These are phyloP conservation scores for Apogon talboti DNA, from an alignment of 2,797 vertebrate genomes.

Conservation along the genomic window DNA sequence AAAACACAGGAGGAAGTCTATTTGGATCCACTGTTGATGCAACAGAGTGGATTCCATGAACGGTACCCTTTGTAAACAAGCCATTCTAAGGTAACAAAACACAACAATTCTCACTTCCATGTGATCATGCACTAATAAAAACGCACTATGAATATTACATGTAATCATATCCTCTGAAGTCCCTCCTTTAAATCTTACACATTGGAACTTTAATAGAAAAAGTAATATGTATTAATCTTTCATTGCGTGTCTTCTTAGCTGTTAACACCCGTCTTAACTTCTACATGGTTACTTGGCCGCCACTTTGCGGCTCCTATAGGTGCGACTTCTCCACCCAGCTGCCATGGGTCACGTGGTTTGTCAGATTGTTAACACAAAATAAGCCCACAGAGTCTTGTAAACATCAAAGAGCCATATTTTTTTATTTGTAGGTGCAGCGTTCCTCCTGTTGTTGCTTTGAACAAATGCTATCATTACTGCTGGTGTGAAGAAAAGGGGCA, in stretches of 20 bases:
- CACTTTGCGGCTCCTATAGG: slow-evolving; percentile 41
- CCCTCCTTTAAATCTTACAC: not conserved
- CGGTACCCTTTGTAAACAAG: too few relatives aligned
- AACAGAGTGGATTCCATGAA: too few relatives aligned
- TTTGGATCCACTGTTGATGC: too few relatives aligned
- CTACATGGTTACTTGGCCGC: slow-evolving; percentile 8
- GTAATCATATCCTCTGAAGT: too few relatives aligned
- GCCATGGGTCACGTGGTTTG: slow-evolving; percentile 60
- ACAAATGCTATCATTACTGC: slow-evolving; percentile 36
- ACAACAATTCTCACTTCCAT: too few relatives aligned
- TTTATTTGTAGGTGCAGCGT: slow-evolving; percentile 11
- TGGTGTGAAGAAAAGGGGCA: slow-evolving; percentile 33
- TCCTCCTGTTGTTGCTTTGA: slow-evolving; percentile 41
- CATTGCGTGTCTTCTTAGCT: slow-evolving; percentile 3
- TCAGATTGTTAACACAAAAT: slow-evolving; percentile 68
- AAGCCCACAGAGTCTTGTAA: slow-evolving; percentile 41
- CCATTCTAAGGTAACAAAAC: too few relatives aligned
- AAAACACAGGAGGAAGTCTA: too few relatives aligned
- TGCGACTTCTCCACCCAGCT: slow-evolving; percentile 65
- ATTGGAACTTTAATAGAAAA: slow-evolving; percentile 13
- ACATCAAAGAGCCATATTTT: slow-evolving; percentile 60
- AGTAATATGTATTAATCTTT: slow-evolving; percentile 1
- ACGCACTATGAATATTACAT: too few relatives aligned
- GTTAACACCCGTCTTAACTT: slow-evolving; percentile 2
- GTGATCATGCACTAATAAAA: too few relatives aligned